Percentiles rank a stretch among this genome's conserved stretches.
phyloP scores from a whole-genome alignment of 2,113 vertebrate species.

The Hyaena hyaena region DNA sequence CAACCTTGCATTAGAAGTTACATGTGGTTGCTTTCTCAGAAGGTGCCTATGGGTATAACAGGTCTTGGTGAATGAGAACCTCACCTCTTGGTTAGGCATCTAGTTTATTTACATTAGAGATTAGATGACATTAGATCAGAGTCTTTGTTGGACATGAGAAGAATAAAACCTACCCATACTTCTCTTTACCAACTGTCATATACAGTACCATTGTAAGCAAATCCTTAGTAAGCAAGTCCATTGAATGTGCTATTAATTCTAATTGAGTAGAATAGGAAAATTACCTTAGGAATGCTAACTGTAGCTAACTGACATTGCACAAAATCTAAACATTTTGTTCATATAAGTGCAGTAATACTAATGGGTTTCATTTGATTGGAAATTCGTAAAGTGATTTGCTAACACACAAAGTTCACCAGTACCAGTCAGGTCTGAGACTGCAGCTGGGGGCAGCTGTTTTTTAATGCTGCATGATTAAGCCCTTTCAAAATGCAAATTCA shows the following conservation, averaged over 20 bases:
- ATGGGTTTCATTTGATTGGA: conserved; percentile 35
- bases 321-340: conserved; percentile 59
- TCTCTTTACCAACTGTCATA: neutral
- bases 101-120: neutral
- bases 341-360: neutral
- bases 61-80: neutral
- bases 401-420: neutral
- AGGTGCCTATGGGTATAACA: neutral
- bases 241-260: neutral
- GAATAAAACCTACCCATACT: neutral
- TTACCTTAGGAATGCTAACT: conserved; percentile 39
- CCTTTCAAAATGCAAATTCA: conserved; percentile 74
- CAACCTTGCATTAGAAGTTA: neutral
- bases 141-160: neutral
- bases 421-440: neutral
- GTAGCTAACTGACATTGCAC: neutral
- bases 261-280: conserved; percentile 14
- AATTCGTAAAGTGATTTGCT: conserved; percentile 39
- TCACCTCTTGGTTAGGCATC: neutral
- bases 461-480: conserved; percentile 55
- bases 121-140: neutral
- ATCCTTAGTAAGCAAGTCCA: neutral
- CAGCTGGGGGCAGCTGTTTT: conserved; percentile 42
- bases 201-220: neutral
- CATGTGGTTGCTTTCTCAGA: neutral